phyloP scores from a whole-genome alignment of 1,140 invertebrate species.

The Dendrolimus kikuchii region DNA sequence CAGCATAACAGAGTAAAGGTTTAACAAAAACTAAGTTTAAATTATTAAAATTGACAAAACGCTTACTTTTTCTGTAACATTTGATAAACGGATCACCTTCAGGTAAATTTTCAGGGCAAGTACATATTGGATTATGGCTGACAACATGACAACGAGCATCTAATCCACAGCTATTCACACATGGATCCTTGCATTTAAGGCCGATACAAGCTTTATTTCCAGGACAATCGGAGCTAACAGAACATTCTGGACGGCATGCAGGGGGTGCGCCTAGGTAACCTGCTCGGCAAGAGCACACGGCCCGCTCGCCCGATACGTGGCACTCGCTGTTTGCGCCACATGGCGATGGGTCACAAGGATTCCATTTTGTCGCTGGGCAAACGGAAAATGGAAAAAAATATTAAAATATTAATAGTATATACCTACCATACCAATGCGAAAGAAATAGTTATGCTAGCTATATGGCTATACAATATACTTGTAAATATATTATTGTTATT shows the following conservation, averaged over 20 bases:
- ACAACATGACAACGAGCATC: slow-evolving; percentile 85
- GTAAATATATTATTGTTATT: no score
- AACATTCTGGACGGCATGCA: slow-evolving; percentile 84
- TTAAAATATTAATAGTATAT: no score
- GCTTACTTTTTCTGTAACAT: slow-evolving; percentile 80
- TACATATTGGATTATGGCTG: slow-evolving; percentile 90
- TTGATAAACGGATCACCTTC: slow-evolving; percentile 87
- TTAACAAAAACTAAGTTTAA: slow-evolving; percentile 5
- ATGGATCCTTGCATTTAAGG: slow-evolving; percentile 88
- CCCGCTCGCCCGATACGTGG: slow-evolving; percentile 77
- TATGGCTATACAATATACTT: no score
- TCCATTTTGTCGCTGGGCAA: slow-evolving; percentile 60
- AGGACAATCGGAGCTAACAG: slow-evolving; percentile 84
- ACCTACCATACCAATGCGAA: no score
- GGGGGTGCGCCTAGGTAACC: slow-evolving; percentile 85
- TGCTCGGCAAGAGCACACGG: slow-evolving; percentile 84
- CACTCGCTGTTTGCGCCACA: slow-evolving; percentile 88
- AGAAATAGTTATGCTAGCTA: no score
- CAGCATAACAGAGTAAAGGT: neutral
- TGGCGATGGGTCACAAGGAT: slow-evolving; percentile 85
- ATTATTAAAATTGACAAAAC: slow-evolving; percentile 2
- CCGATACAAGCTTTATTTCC: slow-evolving; percentile 83
- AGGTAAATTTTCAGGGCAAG: slow-evolving; percentile 80
- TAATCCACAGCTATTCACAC: slow-evolving; percentile 83
- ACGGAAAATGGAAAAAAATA: neutral